Percentiles rank a stretch among this genome's conserved stretches.
Evolutionary conservation across 2,113 vertebrate species (phyloP).

Genomic region (Pleuronectes platessa): DNA sequence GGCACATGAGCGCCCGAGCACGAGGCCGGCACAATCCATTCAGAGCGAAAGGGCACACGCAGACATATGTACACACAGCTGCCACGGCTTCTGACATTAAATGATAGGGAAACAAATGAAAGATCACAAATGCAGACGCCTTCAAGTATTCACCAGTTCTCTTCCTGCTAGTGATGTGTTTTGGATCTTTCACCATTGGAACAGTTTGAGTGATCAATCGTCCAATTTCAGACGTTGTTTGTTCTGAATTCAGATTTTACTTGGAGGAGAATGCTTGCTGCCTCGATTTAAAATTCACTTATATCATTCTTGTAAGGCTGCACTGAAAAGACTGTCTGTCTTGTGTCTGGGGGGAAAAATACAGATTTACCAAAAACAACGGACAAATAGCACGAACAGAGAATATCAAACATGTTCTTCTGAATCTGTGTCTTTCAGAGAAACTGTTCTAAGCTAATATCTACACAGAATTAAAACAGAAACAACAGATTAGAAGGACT

Average conservation of each 20-base stretch:
- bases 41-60: background rate
- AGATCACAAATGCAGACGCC: background rate
- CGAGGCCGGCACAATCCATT: background rate
- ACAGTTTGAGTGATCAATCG: slow-evolving; percentile 17
- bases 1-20: slow-evolving; percentile 21
- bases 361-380: background rate
- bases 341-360: background rate
- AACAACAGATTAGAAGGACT: background rate
- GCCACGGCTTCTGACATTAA: slow-evolving; percentile 20
- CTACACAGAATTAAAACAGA: too few relatives aligned
- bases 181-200: background rate
- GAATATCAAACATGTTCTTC: background rate
- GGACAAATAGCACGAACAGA: background rate
- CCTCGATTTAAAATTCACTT: slow-evolving; percentile 10
- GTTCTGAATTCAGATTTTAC: slow-evolving; percentile 12
- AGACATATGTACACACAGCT: background rate
- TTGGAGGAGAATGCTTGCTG: background rate
- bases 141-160: slow-evolving; percentile 19
- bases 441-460: too few relatives aligned
- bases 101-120: slow-evolving; percentile 26
- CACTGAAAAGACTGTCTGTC: slow-evolving; percentile 4
- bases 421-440: background rate
- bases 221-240: slow-evolving; percentile 7
- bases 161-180: slow-evolving; percentile 11
- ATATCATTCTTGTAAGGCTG: slow-evolving; percentile 1